Evolutionary conservation across 1,140 invertebrate species (phyloP).

Genomic region (Mamestra configurata): DNA sequence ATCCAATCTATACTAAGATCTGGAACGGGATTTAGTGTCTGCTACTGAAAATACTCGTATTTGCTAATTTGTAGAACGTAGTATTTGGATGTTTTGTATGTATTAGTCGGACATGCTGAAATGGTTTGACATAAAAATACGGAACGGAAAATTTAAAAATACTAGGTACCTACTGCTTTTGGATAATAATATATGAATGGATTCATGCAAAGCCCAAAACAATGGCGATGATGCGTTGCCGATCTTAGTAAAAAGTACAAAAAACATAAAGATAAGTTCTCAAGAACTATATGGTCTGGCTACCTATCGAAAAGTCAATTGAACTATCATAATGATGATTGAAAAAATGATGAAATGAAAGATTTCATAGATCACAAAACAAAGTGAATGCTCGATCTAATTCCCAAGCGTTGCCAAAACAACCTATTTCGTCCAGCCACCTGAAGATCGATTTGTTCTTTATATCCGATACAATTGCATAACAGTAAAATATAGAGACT

Average conservation of each 20-base stretch:
- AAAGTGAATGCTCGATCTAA: background rate
- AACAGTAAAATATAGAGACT: constrained; percentile 16
- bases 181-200: too few relatives aligned
- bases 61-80: background rate
- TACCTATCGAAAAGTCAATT: background rate
- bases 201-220: too few relatives aligned
- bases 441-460: background rate
- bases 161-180: too few relatives aligned
- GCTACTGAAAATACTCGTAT: constrained; percentile 25
- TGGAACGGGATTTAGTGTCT: constrained; percentile 29
- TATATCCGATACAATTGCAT: constrained; percentile 1
- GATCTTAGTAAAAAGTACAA: background rate
- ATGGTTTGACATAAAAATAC: background rate
- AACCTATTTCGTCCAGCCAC: background rate
- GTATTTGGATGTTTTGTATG: constrained; percentile 12
- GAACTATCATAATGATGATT: background rate
- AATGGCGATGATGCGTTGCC: too few relatives aligned
- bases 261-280: background rate
- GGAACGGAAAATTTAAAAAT: too few relatives aligned
- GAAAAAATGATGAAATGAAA: background rate
- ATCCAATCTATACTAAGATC: constrained; percentile 34
- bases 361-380: background rate
- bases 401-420: background rate
- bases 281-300: too few relatives aligned
- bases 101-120: background rate